Evolutionary conservation across 2,888 invertebrate species (phyloP).

Genomic region (Chirona hameri): DNA sequence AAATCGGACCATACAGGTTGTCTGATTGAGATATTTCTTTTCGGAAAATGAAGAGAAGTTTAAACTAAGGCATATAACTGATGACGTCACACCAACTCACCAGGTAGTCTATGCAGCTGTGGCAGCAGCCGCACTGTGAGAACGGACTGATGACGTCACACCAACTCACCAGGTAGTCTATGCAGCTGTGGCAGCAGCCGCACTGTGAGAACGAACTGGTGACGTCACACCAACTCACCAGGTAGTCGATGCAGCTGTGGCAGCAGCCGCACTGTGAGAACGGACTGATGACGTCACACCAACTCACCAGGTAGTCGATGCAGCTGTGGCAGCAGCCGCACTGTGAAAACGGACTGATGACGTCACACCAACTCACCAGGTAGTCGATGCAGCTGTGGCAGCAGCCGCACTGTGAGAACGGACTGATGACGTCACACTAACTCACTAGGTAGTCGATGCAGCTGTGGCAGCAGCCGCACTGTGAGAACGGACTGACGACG

Average conservation of each 20-base stretch:
- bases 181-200: neutral
- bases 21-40: no score
- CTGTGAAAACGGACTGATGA: neutral
- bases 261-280: neutral
- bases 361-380: neutral
- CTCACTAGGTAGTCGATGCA: neutral
- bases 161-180: neutral
- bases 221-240: neutral
- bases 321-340: conserved; percentile 9
- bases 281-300: no score
- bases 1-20: no score
- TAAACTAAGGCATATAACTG: no score
- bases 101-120: neutral
- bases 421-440: neutral
- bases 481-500: neutral
- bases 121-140: neutral
- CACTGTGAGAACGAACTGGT: no score
- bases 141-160: no score
- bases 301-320: neutral
- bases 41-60: no score
- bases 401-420: neutral
- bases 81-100: neutral
- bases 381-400: neutral
- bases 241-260: neutral
- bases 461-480: neutral